Evolutionary conservation across 2,888 invertebrate species (phyloP), one percentile per base, ranked within the genome.

Genomic region (Hesperia comma): DNA sequence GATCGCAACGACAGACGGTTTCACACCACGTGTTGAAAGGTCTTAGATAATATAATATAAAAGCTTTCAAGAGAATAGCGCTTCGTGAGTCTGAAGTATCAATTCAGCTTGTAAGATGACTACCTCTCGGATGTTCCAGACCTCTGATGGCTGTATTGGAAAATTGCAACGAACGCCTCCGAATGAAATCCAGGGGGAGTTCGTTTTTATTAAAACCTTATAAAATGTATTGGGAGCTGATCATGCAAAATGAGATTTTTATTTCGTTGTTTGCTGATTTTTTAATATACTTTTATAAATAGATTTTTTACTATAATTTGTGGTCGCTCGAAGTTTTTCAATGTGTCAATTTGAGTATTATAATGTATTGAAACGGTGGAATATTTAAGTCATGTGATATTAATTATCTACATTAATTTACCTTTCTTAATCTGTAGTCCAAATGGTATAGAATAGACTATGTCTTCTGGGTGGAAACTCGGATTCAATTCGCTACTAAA

Each of bases 21-120:
- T 76, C 78, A 37, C 46, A 84, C 88, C 89, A 89, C 88, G 88
- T 89, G 87, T 89, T 80, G 79, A 81, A 87, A 90, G 88, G 87
- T 89, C 87, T 88, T 85, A 86, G 88, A 90, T 92, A 92, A 92
- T 92, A 90, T 90, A 90, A 92, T 91, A 91, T 89, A 90, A 90
- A 91, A 92, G 89, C 92, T 92, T 91, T 92, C 90, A 91, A 90
- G 86, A 90, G 88, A 90, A 90, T 87, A 87, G 86, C 87, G 86
- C 84, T 87, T 83, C 82, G 84, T 82, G 84, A 84, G 90, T 90
- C 90, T 92, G 88, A 90, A 92, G 90, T 90, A 91, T 90, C 90
- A 91, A 90, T 91, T 90, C 89, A 86, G 84, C 86, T 89, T 90
- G 90, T 90, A 88, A 90, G 83, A 84, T 82, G 80, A 88, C 88